phyloP scores from a whole-genome alignment of 2,888 invertebrate species.

The Choristoneura rosaceana region DNA sequence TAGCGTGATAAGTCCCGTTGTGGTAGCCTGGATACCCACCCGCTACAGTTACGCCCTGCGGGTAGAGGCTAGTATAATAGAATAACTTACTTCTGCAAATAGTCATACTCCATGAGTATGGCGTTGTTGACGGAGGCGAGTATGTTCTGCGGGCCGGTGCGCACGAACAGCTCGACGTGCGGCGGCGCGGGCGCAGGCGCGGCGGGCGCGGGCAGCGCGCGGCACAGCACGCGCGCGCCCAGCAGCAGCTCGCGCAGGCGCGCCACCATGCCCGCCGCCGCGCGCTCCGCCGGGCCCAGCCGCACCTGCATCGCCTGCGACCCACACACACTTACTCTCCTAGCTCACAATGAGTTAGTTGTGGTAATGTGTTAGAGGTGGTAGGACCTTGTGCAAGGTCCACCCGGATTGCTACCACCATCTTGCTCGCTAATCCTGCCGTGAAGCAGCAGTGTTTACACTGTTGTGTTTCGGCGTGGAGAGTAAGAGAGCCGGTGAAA shows the following conservation, averaged over 20 bases:
- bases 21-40: too few relatives aligned
- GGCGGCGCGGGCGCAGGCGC: constrained; percentile 78
- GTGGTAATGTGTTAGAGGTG: too few relatives aligned
- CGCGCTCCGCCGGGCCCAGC: constrained; percentile 85
- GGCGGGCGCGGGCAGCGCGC: constrained; percentile 63
- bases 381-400: too few relatives aligned
- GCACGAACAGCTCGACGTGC: constrained; percentile 89
- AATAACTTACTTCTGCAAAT: constrained; percentile 72
- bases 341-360: too few relatives aligned
- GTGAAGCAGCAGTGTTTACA: too few relatives aligned
- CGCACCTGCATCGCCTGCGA: constrained; percentile 83
- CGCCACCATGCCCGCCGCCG: constrained; percentile 78
- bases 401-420: too few relatives aligned
- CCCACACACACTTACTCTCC: not conserved
- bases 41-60: too few relatives aligned
- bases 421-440: too few relatives aligned
- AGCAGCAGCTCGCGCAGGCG: constrained; percentile 87
- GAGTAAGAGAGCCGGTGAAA: too few relatives aligned
- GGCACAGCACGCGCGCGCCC: constrained; percentile 75
- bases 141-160: constrained; percentile 86
- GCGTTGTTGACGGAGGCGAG: constrained; percentile 90
- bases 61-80: too few relatives aligned
- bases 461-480: too few relatives aligned
- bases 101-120: constrained; percentile 86
- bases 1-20: too few relatives aligned